phyloP scores from a whole-genome alignment of 2,797 vertebrate genomes.

The Cirrhinus molitorella region DNA sequence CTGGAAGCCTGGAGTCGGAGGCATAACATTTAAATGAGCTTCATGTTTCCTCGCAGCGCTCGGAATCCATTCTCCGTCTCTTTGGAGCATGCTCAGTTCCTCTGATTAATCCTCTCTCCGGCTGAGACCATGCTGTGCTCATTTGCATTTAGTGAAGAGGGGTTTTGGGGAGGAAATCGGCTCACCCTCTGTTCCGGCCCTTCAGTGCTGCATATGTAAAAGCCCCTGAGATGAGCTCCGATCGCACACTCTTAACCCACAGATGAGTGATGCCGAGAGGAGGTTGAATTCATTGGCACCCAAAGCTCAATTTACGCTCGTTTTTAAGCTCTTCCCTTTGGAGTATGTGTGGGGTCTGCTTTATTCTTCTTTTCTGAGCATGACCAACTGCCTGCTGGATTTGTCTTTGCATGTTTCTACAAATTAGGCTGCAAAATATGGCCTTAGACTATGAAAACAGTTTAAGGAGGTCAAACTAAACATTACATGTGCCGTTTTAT shows the following conservation, averaged over 20 bases:
- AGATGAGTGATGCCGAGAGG: slow-evolving; percentile 67
- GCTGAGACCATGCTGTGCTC: slow-evolving; percentile 75
- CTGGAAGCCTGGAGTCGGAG: slow-evolving; percentile 75
- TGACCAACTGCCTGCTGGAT: not conserved
- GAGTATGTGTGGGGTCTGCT: slow-evolving; percentile 42
- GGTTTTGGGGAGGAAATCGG: slow-evolving; percentile 73
- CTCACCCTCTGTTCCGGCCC: slow-evolving; percentile 66
- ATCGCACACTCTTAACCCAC: slow-evolving; percentile 68
- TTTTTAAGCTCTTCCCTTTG: slow-evolving; percentile 41
- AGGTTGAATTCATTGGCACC: slow-evolving; percentile 65
- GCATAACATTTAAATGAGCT: slow-evolving; percentile 84
- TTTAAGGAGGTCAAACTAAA: not conserved
- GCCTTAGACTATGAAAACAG: not conserved
- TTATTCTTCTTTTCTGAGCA: slow-evolving; percentile 21
- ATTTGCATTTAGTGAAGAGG: slow-evolving; percentile 79
- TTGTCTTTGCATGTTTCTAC: slow-evolving; percentile 4
- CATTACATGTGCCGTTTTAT: not conserved
- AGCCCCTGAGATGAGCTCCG: slow-evolving; percentile 70
- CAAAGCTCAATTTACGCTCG: slow-evolving; percentile 46
- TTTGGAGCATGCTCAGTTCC: slow-evolving; percentile 69
- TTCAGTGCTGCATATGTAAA: slow-evolving; percentile 73
- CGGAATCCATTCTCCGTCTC: slow-evolving; percentile 73
- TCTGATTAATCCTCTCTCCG: slow-evolving; percentile 79
- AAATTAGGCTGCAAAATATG: not conserved
- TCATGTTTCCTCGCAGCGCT: slow-evolving; percentile 72